Evolutionary conservation across 2,797 vertebrate genomes (phyloP), one percentile per base, ranked within the genome.

Genomic region (Onychomys torridus): DNA sequence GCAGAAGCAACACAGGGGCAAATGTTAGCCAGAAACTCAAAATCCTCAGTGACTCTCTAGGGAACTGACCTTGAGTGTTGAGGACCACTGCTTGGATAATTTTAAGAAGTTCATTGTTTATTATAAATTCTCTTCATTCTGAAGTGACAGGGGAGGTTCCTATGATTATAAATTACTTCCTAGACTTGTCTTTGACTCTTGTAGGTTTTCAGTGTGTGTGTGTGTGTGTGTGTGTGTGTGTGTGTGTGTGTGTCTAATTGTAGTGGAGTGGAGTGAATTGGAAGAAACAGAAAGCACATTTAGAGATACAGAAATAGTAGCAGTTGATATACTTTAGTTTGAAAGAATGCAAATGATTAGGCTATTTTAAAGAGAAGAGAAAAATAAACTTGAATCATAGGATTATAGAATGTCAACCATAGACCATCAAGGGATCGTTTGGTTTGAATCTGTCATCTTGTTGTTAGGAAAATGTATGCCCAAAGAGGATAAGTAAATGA

Each of bases 161-260:
- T 94, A 87, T 81, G 89, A 96, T 97, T 96, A 95, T 97, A 93
- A 96, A 95, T 96, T 91, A 55, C 90, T 97, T 96, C 92, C 90
- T 91, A 93, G 49, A 4, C 40, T 95, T 96, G 75, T 75, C 91
- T 96, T 96, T 93, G 93, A 95, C 32, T 96, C 93, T 83, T 91
- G 69, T 90, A 40, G 95, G 59, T 55, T n/a, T n/a, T n/a, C n/a
- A n/a, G n/a, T n/a, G 87, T 77, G 93, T 94, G 75, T 81, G 29
- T 19, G 59, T 46, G 49, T n/a, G 40, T 76, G 55, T 82, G 25
- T 82, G 59, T 84, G 40, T 84, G 40, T 63, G 59, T 84, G 37
- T 61, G n/a, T 40, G 37, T 43, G 37, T 29, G 59, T 32, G 40
- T 84, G 40, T 59, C 4, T 85, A 40, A 27, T 12, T 9, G 12